Percentiles rank a stretch among this genome's conserved stretches.
Evolutionary conservation across 2,113 vertebrate genomes (phyloP).

Genomic region (Tragulus kanchil): DNA sequence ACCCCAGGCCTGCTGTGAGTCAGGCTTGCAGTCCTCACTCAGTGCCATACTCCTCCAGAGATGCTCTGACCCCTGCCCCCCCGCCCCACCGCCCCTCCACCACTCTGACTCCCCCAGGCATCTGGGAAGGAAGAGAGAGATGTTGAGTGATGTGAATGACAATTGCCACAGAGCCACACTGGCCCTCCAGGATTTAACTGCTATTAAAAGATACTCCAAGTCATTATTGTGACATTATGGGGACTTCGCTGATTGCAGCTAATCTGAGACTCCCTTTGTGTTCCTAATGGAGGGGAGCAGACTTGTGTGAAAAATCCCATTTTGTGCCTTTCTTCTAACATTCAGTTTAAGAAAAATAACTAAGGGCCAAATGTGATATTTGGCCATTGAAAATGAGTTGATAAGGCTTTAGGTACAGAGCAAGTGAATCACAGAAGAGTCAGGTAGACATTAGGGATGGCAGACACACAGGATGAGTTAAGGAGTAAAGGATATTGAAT

Average conservation of each 20-base stretch:
- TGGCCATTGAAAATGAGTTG: constrained; percentile 57
- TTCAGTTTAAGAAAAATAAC: constrained; percentile 75
- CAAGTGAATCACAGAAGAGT: not conserved
- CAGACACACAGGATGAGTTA: not conserved
- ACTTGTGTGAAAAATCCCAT: constrained; percentile 47
- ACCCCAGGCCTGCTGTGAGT: constrained; percentile 46
- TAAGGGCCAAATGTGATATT: constrained; percentile 46
- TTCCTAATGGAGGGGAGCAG: constrained; percentile 59
- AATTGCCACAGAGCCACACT: constrained; percentile 50
- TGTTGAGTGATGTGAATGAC: not conserved
- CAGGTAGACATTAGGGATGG: not conserved
- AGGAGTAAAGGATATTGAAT: not conserved
- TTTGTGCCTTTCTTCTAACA: constrained; percentile 67
- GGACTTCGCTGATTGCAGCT: constrained; percentile 41
- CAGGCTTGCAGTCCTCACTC: not conserved
- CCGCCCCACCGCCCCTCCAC: not conserved
- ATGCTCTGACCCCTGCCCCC: not conserved
- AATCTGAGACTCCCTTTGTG: constrained; percentile 71
- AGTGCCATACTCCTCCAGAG: not conserved
- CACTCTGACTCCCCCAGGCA: not conserved
- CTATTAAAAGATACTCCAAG: constrained; percentile 79
- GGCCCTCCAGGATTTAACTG: constrained; percentile 60
- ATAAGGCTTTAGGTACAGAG: constrained; percentile 59
- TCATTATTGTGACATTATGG: constrained; percentile 63
- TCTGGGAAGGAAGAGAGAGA: constrained; percentile 10